A percentile compares a stretch with the other conserved stretches of the same genome.
Conservation (phyloP, 2,797 vertebrate species). For the Pitangus sulphuratus region DNA sequence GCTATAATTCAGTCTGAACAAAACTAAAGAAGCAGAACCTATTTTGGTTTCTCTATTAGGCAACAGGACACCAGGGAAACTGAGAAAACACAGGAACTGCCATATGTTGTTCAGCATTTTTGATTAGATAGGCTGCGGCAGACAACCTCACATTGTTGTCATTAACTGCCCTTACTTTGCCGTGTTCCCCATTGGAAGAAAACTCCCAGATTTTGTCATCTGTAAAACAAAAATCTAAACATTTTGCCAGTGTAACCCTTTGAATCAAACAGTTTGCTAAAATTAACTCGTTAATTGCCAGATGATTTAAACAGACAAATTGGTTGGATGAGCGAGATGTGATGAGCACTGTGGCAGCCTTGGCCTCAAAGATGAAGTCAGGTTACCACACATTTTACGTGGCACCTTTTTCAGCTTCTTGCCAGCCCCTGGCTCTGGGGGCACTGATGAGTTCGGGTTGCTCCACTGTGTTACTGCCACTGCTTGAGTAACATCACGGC, state of each 20-base stretch:
- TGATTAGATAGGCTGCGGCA: background rate
- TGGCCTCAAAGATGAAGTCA: background rate
- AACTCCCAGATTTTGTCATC: background rate
- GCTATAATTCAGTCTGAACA: constrained; percentile 6
- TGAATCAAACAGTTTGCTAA: background rate
- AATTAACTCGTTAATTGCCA: background rate
- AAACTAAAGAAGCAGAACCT: background rate
- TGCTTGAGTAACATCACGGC: fast-evolving
- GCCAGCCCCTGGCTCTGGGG: background rate
- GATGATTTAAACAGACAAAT: background rate
- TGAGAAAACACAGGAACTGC: background rate
- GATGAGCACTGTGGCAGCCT: fast-evolving
- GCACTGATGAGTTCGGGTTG: background rate
- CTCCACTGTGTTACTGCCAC: background rate
- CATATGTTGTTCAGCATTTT: background rate
- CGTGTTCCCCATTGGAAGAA: background rate
- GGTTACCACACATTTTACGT: background rate
- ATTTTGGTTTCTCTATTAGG: background rate
- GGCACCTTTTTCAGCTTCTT: background rate
- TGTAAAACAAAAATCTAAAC: background rate
- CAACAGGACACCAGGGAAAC: background rate
- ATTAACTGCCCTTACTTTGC: background rate
- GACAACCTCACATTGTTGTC: background rate
- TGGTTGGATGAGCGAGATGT: background rate
- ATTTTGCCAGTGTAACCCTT: background rate